Conservation (phyloP, 2,888 invertebrate species). For the Agriopis marginaria region DNA sequence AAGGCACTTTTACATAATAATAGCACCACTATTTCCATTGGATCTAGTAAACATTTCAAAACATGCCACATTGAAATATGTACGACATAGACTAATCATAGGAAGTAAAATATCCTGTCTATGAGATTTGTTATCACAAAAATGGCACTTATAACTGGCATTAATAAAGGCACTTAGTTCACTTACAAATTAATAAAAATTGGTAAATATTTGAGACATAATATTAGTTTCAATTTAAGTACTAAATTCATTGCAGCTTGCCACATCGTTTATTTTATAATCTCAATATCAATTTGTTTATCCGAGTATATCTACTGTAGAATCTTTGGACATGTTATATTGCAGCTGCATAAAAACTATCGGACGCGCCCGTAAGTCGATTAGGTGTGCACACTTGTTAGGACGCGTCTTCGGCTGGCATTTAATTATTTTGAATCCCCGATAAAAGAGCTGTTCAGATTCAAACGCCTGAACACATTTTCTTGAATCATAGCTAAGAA, state of each 20-base stretch:
- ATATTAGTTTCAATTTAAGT: constrained; percentile 15
- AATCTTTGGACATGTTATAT: constrained; percentile 3
- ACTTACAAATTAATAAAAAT: constrained; percentile 20
- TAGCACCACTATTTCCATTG: constrained; percentile 32
- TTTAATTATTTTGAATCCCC: too few relatives aligned
- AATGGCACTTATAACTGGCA: constrained; percentile 36
- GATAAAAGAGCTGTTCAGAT: too few relatives aligned
- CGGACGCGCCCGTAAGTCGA: too few relatives aligned
- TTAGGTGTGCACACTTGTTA: too few relatives aligned
- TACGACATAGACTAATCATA: constrained; percentile 1
- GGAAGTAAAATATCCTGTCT: constrained; percentile 7
- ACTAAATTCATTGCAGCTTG: constrained; percentile 9
- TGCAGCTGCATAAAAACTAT: neutral
- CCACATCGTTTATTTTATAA: neutral
- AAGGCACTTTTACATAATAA: constrained; percentile 62
- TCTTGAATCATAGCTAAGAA: too few relatives aligned
- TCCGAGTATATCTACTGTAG: neutral
- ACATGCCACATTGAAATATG: neutral
- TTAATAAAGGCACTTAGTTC: constrained; percentile 29
- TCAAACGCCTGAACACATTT: too few relatives aligned
- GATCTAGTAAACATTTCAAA: constrained; percentile 3
- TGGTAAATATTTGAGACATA: constrained; percentile 25
- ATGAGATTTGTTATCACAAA: constrained; percentile 10
- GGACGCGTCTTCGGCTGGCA: too few relatives aligned
- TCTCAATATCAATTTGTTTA: neutral